Evolutionary conservation across 64 coral and sea anemone genomes (phyloP), one percentile per base, ranked within the genome.

Genomic region (Dendronephthya gigantea): DNA sequence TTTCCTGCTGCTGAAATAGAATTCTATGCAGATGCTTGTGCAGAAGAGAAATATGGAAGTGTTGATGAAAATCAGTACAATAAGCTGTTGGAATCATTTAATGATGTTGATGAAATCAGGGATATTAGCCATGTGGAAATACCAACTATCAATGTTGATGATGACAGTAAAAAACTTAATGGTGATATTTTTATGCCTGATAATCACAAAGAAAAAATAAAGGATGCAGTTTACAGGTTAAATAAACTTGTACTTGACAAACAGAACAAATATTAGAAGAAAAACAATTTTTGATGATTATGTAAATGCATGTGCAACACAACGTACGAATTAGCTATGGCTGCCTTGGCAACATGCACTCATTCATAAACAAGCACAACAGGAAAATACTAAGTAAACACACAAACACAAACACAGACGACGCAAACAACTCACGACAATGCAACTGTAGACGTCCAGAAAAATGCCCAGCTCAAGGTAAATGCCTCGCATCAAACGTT

Each of bases 251-350:
- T 70, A 6, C 66, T n/a, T 25, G 29, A 70, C 29, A 6, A 70
- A n/a, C 66, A 70, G 6, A 70, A 70, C 29, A 9, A n/a, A 70
- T 70, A 70, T 70, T 25, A 19, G 66, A 70, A 19, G 66, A n/a
- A 70, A 70, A 70, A 70, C 66, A 9, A 70, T 70, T 6, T 31
- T 70, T 70, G 66, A 70, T 70, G 66, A 70, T 70, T 70, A 70
- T n/a, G 25, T 70, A 19, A 70, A 70, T n/a, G 25, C 66, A 19
- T 9, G 66, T 9, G 66, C 9, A 70, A n/a, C n/a, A n/a, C n/a
- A n/a, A n/a, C n/a, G n/a, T n/a, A n/a, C n/a, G n/a, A n/a, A n/a
- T n/a, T n/a, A n/a, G n/a, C n/a, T n/a, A n/a, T n/a, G n/a, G n/a
- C n/a, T n/a, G n/a, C n/a, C n/a, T n/a, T n/a, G n/a, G n/a, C n/a